Conservation (phyloP, 2,888 invertebrate genomes). For the Sarcophaga rosellei region DNA sequence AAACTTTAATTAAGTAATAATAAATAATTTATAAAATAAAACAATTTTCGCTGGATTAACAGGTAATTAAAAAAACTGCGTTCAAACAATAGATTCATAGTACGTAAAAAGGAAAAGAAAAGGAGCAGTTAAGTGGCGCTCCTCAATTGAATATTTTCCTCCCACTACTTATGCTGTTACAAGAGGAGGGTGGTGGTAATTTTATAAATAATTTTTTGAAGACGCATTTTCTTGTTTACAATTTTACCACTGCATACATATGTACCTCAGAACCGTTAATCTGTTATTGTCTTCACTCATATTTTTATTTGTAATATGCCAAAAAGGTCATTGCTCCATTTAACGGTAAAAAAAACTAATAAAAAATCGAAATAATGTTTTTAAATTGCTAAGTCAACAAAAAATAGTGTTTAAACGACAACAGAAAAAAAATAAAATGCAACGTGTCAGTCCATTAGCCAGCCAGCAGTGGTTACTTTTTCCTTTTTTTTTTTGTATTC, state of each 20-base stretch:
- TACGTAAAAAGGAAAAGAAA: not conserved
- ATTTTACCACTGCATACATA: not conserved
- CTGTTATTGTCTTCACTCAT: not conserved
- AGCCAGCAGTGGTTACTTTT: slow-evolving; percentile 1
- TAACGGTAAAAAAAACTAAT: slow-evolving; percentile 28
- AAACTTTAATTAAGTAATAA: not conserved
- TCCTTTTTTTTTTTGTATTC: not conserved
- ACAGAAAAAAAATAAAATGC: slow-evolving; percentile 33
- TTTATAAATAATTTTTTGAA: slow-evolving; percentile 2
- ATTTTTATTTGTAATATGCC: not conserved
- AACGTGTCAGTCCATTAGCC: slow-evolving; percentile 55
- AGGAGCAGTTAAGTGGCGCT: slow-evolving; percentile 21
- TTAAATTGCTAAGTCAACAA: slow-evolving; percentile 1
- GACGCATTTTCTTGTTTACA: not conserved
- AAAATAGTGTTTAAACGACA: not conserved
- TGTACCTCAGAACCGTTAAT: not conserved
- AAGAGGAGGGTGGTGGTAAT: slow-evolving; percentile 37
- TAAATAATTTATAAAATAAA: not conserved
- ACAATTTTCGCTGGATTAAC: slow-evolving; percentile 15
- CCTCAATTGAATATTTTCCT: not conserved
- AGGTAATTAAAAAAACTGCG: slow-evolving; percentile 31
- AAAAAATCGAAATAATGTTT: slow-evolving; percentile 24
- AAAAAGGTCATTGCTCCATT: slow-evolving; percentile 35
- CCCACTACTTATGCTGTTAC: not conserved
- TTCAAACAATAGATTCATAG: not conserved